Evolutionary conservation across 2,888 invertebrate species (phyloP).

Genomic region (Lissonota sp.): DNA sequence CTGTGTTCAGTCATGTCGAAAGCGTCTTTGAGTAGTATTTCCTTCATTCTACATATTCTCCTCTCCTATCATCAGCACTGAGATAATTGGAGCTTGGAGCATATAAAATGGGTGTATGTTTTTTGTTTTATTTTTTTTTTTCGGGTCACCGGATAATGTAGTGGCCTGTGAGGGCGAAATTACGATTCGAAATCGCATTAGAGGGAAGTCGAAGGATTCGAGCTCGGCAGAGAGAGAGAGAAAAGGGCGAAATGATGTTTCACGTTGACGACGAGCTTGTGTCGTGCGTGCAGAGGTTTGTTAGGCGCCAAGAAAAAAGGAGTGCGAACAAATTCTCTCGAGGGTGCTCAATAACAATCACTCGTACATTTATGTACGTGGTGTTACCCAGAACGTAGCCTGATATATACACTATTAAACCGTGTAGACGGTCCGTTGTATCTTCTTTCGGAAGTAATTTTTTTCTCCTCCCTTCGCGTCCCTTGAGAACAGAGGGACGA

Average conservation of each 20-base stretch:
- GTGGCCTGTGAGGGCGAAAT: conserved; percentile 39
- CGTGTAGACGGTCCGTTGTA: conserved; percentile 22
- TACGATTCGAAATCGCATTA: conserved; percentile 52
- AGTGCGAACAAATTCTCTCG: conserved; percentile 61
- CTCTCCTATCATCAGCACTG: conserved; percentile 6
- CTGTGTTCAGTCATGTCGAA: no score
- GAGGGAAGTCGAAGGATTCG: conserved; percentile 50
- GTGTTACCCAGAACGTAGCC: conserved; percentile 40
- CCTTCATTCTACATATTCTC: neutral
- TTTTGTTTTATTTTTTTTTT: conserved; percentile 21
- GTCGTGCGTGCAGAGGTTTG: conserved; percentile 31
- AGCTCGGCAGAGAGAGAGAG: neutral
- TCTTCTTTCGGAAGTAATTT: conserved; percentile 57
- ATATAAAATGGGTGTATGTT: neutral
- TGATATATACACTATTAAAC: no score
- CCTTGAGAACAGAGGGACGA: conserved; percentile 50
- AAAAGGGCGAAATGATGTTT: conserved; percentile 53
- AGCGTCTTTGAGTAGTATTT: no score
- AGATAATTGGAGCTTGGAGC: conserved; percentile 38
- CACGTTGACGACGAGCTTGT: conserved; percentile 48
- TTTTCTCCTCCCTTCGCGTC: no score
- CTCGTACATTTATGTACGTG: conserved; percentile 49
- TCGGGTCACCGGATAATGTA: conserved; percentile 48
- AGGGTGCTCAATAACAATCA: conserved; percentile 67
- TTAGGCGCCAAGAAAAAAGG: conserved; percentile 52